phyloP scores from a whole-genome alignment of 2,888 invertebrate genomes.

The Callosobruchus maculatus region DNA sequence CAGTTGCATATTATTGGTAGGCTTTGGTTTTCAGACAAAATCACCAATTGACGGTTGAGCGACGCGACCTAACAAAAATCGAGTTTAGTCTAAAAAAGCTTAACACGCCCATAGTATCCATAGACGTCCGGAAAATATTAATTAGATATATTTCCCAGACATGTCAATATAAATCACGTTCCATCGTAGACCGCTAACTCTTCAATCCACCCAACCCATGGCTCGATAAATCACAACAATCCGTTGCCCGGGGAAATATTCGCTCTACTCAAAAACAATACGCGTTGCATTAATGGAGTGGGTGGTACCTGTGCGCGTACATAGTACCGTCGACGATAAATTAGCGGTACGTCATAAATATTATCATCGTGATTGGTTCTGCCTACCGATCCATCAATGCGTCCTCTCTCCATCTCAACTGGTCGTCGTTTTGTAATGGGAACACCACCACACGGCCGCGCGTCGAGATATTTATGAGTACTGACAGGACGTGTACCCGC shows the following conservation, averaged over 20 bases:
- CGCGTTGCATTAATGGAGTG: not conserved
- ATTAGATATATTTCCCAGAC: not conserved
- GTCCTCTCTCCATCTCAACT: not conserved
- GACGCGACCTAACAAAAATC: too few species aligned
- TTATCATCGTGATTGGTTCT: slow-evolving; percentile 7
- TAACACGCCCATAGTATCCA: not conserved
- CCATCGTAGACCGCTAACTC: not conserved
- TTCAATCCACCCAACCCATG: not conserved
- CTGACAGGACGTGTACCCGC: not conserved
- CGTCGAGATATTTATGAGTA: not conserved
- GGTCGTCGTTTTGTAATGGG: not conserved
- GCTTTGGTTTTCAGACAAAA: too few species aligned
- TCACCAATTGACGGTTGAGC: too few species aligned
- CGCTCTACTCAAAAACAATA: not conserved
- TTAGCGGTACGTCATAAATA: slow-evolving; percentile 1
- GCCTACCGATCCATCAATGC: slow-evolving; percentile 6
- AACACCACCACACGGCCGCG: not conserved
- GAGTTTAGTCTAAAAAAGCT: too few species aligned
- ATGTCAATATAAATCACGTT: not conserved
- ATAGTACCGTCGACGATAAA: not conserved
- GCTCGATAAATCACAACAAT: not conserved
- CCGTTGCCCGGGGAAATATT: not conserved
- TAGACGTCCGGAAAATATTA: not conserved
- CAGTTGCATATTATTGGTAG: too few species aligned
- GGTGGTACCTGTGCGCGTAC: not conserved